Base-by-base conservation (phyloP, 2,888 invertebrate genomes). In the Celastrina argiolus region DNA sequence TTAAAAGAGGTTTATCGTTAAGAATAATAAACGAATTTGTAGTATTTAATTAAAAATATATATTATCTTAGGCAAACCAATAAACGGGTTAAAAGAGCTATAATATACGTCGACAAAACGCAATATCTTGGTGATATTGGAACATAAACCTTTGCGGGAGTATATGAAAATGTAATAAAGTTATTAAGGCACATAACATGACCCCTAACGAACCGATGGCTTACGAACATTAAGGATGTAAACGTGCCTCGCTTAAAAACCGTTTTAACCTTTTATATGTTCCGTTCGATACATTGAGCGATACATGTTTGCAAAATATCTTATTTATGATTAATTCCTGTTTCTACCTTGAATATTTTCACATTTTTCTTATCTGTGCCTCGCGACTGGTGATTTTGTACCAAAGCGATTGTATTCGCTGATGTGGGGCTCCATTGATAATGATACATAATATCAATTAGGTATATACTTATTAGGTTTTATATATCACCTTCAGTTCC, bases 161-260 rank as follows among this genome's bases (percentile, higher is more conserved):
- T 22, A 22, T 26, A 51, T 51, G 12, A 51, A 22, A 61, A 61
- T 14, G 64, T 14, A 64, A 64, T 36, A 45, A 51, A 45, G 64
- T 51, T 51, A 18, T 64, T 64, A 64, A 22, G n/a, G 36, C 18
- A 61, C 61, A 22, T 39, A 39, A 18, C 59, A 36, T 58, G 56
- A 16, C 41, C 31, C 34, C n/a, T 42, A 39, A 42, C 36, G 42
- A 59, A 61, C 58, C 59, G 64, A 65, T 61, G 18, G 45, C 59
- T 42, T 65, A 45, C 42, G 64, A 59, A 61, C 67, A 59, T 34
- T 65, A 65, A 65, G 58, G 45, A 67, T 67, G 63, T 51, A 28
- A 18, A 59, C 59, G 64, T 36, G 59, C 14, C 58, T 34, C 42
- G 16, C 41, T 26, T 58, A 45, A 65, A 22, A 31, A 34, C 34